Evolutionary conservation across 2,888 invertebrate genomes (phyloP).

Genomic region (Diachrysia chrysitis): DNA sequence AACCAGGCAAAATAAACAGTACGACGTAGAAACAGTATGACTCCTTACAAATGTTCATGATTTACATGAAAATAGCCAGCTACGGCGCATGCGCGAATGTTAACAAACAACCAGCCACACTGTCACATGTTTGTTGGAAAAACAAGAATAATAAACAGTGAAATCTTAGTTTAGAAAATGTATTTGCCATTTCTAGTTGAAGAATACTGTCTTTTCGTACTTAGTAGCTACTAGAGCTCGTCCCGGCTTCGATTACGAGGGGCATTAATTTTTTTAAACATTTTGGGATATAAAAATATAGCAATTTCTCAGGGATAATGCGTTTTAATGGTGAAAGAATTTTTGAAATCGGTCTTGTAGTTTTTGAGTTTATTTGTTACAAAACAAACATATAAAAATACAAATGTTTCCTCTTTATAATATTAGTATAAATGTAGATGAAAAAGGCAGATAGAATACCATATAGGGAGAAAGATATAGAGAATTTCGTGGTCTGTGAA

Average conservation of each 20-base stretch:
- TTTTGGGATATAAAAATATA: too few relatives aligned
- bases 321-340: too few relatives aligned
- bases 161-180: conserved; percentile 42
- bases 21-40: conserved; percentile 28
- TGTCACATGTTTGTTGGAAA: conserved; percentile 37
- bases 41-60: conserved; percentile 38
- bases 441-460: background rate
- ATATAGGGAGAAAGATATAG: background rate
- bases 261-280: too few relatives aligned
- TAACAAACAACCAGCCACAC: conserved; percentile 39
- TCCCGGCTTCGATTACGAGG: too few relatives aligned
- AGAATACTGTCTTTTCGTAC: conserved; percentile 2
- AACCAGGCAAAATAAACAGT: background rate
- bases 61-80: conserved; percentile 55
- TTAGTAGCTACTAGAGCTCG: too few relatives aligned
- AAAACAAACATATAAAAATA: too few relatives aligned
- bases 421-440: too few relatives aligned
- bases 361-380: too few relatives aligned
- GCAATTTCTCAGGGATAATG: too few relatives aligned
- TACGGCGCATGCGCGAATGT: conserved; percentile 24
- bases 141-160: conserved; percentile 45
- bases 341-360: too few relatives aligned
- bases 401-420: too few relatives aligned
- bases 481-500: too few relatives aligned
- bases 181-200: conserved; percentile 10